A percentile compares a stretch with the other conserved stretches of the same genome.
phyloP scores from a whole-genome alignment of 2,797 vertebrate species.

The Calcarius lapponicus region DNA sequence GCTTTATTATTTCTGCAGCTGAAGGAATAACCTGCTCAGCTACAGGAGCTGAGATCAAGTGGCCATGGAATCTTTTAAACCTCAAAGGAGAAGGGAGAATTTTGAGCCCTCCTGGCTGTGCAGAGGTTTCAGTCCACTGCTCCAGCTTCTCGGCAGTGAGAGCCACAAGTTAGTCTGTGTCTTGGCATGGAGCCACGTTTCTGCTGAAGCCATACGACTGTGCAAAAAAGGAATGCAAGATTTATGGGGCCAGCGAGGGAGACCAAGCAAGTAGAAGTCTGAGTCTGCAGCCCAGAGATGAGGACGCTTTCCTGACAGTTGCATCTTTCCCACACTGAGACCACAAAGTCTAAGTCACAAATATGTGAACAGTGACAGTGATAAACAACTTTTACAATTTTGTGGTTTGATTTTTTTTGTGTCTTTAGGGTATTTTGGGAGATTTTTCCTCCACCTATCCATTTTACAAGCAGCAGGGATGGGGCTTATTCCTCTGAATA shows the following conservation, averaged over 20 bases:
- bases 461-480: background rate
- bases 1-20: background rate
- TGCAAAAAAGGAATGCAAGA: slow-evolving; percentile 52
- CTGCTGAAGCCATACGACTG: background rate
- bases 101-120: background rate
- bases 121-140: background rate
- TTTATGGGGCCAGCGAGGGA: slow-evolving; percentile 48
- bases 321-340: background rate
- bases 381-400: background rate
- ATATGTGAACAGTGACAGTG: background rate
- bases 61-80: background rate
- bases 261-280: slow-evolving; percentile 28
- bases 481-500: background rate
- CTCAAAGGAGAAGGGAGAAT: background rate
- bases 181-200: background rate
- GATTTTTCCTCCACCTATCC: background rate
- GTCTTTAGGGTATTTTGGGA: background rate
- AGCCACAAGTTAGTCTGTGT: background rate
- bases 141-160: background rate
- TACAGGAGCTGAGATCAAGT: background rate
- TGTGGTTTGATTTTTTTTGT: background rate
- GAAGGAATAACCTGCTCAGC: background rate
- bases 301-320: background rate
- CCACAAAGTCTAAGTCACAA: background rate
- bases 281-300: slow-evolving; percentile 4